A percentile compares a stretch with the other conserved stretches of the same genome.
Evolutionary conservation across 2,888 invertebrate genomes (phyloP).

Genomic region (Lagria hirta): DNA sequence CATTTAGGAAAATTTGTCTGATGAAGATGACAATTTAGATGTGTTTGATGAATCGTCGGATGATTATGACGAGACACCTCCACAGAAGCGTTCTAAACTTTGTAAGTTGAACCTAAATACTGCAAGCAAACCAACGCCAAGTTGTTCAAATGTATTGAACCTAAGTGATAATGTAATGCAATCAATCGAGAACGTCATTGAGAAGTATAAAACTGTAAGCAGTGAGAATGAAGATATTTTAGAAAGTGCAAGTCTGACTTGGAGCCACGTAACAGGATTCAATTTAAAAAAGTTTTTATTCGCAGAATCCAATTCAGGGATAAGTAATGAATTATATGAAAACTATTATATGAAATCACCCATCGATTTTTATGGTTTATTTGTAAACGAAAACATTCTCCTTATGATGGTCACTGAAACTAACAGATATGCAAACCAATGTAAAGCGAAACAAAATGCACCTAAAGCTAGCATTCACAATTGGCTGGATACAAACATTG

Average conservation of each 20-base stretch:
- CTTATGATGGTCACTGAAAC: constrained; percentile 15
- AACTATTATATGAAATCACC: constrained; percentile 5
- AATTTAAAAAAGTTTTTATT: constrained; percentile 3
- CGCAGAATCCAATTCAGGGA: constrained; percentile 4
- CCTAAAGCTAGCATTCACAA: constrained; percentile 13
- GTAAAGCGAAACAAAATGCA: constrained; percentile 12
- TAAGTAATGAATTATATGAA: constrained; percentile 5
- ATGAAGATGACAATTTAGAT: constrained; percentile 3
- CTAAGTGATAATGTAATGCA: constrained; percentile 4
- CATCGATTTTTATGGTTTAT: constrained; percentile 10
- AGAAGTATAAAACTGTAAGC: not conserved
- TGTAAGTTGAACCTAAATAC: not conserved
- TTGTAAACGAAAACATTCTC: constrained; percentile 5
- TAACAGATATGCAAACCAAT: constrained; percentile 17
- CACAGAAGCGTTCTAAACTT: constrained; percentile 2
- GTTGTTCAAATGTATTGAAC: constrained; percentile 2
- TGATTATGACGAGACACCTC: constrained; percentile 1
- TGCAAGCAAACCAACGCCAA: not conserved
- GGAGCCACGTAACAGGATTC: constrained; percentile 1
- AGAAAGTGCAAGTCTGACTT: constrained; percentile 1
- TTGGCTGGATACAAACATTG: constrained; percentile 13
- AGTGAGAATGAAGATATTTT: constrained; percentile 3
- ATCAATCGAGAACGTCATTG: constrained; percentile 4
- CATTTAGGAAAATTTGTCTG: constrained; percentile 6
- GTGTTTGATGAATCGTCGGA: constrained; percentile 4